Evolutionary conservation across 1,140 invertebrate species (phyloP), one percentile per base, ranked within the genome.

Genomic region (Ceratosolen solmsi): DNA sequence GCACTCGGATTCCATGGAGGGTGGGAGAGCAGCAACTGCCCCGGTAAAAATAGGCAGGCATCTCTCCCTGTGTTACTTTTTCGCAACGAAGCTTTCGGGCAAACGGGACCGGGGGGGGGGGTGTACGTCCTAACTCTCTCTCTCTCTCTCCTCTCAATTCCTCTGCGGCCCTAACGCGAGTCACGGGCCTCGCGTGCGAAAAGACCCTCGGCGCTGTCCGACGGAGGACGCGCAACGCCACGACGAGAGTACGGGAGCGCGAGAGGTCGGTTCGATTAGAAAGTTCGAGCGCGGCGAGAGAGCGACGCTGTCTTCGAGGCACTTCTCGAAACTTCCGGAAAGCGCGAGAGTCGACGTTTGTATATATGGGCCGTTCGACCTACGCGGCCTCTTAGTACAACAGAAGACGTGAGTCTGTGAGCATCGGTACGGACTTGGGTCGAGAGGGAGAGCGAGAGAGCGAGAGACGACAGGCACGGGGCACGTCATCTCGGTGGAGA

Each of bases 241-340:
- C 22, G 73, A 75, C 38, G 58, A n/a, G n/a, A n/a, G n/a, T n/a
- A n/a, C 22, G n/a, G 60, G 1, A 77, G n/a, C 27, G 33, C 20
- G 17, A 0, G 38, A 72, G 51, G 30, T 22, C 36, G 4, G 60
- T 63, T 77, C 74, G 73, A 58, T 82, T 76, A 65, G 51, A 76
- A 65, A 75, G 54, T 30, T 68, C 46, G 63, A 63, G 54, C 22
- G 74, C 36, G 33, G 54, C 9, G 74, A 38, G 74, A 63, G 56
- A 65, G 63, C 54, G 71, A 20, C 41, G 74, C 80, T 87, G 72
- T 49, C 51, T 65, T 79, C 82, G 56, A 83, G 82, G 80, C 83
- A 87, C 84, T 90, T 90, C 88, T 90, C 89, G 89, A 90, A 90
- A 87, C 86, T 90, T 90, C 89, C 87, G 86, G 89, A 90, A 90